phyloP scores from a whole-genome alignment of 2,113 vertebrate genomes.

The Anseranas semipalmata region DNA sequence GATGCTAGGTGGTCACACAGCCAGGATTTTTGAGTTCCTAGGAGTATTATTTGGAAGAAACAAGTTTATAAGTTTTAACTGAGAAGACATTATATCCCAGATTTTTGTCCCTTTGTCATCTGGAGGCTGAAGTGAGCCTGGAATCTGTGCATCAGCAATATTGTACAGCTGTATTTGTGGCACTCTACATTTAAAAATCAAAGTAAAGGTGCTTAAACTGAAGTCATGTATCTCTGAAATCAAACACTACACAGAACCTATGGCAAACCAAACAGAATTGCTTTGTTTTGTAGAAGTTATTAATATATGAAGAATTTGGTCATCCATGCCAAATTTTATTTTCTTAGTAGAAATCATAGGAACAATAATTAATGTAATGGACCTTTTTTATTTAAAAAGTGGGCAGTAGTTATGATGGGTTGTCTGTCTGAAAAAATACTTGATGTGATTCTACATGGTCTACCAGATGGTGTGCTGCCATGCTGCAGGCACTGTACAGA shows the following conservation, averaged over 20 bases:
- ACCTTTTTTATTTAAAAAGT: background rate
- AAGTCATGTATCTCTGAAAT: background rate
- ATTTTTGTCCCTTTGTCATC: background rate
- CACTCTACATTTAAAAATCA: background rate
- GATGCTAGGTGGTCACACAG: background rate
- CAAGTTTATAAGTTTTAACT: no score
- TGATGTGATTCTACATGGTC: background rate
- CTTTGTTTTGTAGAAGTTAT: background rate
- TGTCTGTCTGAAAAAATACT: background rate
- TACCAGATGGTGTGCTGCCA: background rate
- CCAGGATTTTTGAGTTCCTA: background rate
- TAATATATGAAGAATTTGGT: background rate
- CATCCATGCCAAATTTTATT: background rate
- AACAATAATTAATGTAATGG: background rate
- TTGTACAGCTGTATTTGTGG: background rate
- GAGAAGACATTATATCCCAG: no score
- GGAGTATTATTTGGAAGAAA: background rate
- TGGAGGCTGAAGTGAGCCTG: background rate
- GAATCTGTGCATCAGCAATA: background rate
- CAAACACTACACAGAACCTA: background rate
- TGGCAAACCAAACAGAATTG: background rate
- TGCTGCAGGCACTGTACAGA: background rate
- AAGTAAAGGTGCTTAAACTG: background rate
- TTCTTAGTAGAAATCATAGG: background rate
- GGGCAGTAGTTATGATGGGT: background rate